Conservation (phyloP, 2,888 invertebrate genomes). For the Allophyes oxyacanthae region DNA sequence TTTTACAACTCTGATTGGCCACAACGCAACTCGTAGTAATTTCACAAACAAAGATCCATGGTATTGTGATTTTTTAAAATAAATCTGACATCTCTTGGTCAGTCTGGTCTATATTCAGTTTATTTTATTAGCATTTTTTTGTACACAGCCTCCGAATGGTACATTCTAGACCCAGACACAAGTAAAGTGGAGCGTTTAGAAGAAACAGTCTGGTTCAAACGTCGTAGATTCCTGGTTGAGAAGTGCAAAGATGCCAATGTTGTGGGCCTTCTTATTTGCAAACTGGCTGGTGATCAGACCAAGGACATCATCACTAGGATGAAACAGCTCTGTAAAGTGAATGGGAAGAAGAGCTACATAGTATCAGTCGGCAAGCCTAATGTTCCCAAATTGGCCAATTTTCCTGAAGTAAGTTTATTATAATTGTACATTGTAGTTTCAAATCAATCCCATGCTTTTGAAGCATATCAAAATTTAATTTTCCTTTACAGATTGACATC, state of each 20-base stretch:
- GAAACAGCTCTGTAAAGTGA: constrained; percentile 92
- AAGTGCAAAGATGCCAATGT: constrained; percentile 96
- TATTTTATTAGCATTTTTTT: neutral
- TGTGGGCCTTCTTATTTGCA: constrained; percentile 97
- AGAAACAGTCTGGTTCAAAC: constrained; percentile 91
- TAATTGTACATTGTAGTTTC: too few relatives aligned
- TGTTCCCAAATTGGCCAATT: constrained; percentile 98
- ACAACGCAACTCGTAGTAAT: too few relatives aligned
- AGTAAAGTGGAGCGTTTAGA: constrained; percentile 76
- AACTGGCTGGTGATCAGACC: constrained; percentile 95
- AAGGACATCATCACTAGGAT: constrained; percentile 93
- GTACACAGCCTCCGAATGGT: constrained; percentile 87
- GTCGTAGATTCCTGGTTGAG: constrained; percentile 95
- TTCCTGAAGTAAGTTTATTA: constrained; percentile 91
- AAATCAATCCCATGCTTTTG: too few relatives aligned
- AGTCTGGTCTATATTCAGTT: too few relatives aligned
- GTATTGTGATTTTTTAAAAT: too few relatives aligned
- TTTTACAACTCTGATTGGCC: too few relatives aligned
- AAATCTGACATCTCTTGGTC: too few relatives aligned
- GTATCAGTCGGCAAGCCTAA: constrained; percentile 98
- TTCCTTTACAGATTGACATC: constrained; percentile 93
- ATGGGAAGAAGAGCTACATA: constrained; percentile 96
- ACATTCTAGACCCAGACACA: constrained; percentile 85
- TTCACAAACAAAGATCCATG: too few relatives aligned
- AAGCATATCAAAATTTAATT: neutral